A percentile compares a stretch with the other conserved stretches of the same genome.
Evolutionary conservation across 2,888 invertebrate genomes (phyloP).

Genomic region (Melinopterus prodromus): DNA sequence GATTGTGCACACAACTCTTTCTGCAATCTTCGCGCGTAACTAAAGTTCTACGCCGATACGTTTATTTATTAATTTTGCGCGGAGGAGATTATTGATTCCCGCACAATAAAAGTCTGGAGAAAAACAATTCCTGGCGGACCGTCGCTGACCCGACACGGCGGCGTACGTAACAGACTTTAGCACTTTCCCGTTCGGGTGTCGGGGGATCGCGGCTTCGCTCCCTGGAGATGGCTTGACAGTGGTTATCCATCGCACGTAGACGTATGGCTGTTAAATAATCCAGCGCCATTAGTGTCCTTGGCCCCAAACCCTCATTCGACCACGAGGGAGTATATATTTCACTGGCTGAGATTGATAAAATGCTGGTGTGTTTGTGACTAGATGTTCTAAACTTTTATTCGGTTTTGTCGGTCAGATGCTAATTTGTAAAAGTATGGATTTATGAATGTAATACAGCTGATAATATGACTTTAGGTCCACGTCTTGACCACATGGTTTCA

Average conservation of each 20-base stretch:
- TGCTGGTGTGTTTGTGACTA: conserved; percentile 24
- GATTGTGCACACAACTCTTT: background rate
- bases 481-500: no score
- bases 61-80: background rate
- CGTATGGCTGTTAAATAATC: conserved; percentile 61
- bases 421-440: no score
- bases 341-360: conserved; percentile 26
- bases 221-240: conserved; percentile 52
- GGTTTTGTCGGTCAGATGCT: background rate
- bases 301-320: conserved; percentile 46
- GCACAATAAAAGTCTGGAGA: background rate
- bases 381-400: conserved; percentile 18
- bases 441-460: no score
- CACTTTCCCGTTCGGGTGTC: conserved; percentile 35
- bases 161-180: conserved; percentile 34
- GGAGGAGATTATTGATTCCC: background rate
- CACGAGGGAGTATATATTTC: conserved; percentile 43
- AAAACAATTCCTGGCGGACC: background rate
- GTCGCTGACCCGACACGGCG: background rate
- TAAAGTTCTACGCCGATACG: background rate
- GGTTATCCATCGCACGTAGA: conserved; percentile 59
- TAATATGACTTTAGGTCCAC: no score
- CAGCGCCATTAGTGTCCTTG: conserved; percentile 59
- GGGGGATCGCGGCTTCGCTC: conserved; percentile 34
- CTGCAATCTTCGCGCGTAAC: background rate